Evolutionary conservation across 2,797 vertebrate genomes (phyloP).

Genomic region (Helicolenus hilgendorfi): DNA sequence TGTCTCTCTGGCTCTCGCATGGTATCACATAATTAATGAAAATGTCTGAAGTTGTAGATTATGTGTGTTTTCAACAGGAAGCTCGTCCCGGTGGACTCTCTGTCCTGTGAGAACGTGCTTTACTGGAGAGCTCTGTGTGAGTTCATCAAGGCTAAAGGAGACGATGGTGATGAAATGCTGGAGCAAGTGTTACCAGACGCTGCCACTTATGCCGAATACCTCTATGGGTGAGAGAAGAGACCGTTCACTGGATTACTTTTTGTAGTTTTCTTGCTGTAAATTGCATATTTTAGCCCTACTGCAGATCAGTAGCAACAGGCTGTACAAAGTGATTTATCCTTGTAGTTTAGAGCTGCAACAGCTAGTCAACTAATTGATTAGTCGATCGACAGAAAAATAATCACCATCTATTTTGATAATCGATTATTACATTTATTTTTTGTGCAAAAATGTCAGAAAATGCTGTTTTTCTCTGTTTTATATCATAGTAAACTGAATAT

Average conservation of each 20-base stretch:
- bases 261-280: not conserved
- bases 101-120: conserved; percentile 94
- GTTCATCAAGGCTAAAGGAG: conserved; percentile 93
- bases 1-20: not conserved
- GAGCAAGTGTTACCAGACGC: conserved; percentile 95
- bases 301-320: not conserved
- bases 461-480: no score
- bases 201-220: conserved; percentile 93
- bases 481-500: no score
- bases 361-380: no score
- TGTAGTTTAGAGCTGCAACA: not conserved
- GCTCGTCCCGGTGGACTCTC: conserved; percentile 91
- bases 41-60: not conserved
- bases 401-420: no score
- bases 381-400: no score
- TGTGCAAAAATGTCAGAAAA: no score
- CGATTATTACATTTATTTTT: no score
- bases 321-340: not conserved
- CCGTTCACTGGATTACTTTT: not conserved
- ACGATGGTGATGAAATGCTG: conserved; percentile 94
- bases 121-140: conserved; percentile 96
- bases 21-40: not conserved
- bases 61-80: conserved; percentile 85
- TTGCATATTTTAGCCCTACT: not conserved
- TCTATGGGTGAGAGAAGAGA: conserved; percentile 89